Evolutionary conservation across 2,113 vertebrate species (phyloP).

Genomic region (Microcebus tavaratra): DNA sequence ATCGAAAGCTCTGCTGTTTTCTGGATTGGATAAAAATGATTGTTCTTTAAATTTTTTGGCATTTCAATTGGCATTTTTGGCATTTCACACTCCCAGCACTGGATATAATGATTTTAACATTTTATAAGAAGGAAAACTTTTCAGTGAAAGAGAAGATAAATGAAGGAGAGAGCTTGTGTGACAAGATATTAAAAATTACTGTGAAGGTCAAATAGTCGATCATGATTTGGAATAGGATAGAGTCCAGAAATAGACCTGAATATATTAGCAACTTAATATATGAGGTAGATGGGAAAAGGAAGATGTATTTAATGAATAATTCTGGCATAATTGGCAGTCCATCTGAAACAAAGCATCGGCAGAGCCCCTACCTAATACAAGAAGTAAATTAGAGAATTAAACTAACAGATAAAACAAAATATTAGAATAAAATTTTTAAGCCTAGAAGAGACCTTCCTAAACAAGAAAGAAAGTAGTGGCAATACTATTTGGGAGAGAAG

Average conservation of each 20-base stretch:
- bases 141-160: not conserved
- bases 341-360: not conserved
- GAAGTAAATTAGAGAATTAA: not conserved
- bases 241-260: not conserved
- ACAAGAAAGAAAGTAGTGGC: not conserved
- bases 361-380: not conserved
- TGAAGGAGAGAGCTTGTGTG: not conserved
- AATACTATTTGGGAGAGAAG: not conserved
- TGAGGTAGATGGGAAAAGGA: not conserved
- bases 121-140: constrained; percentile 19
- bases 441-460: not conserved
- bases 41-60: not conserved
- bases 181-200: constrained; percentile 2
- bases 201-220: not conserved
- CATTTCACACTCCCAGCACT: not conserved
- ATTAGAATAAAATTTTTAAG: constrained; percentile 1
- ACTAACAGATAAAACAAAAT: constrained; percentile 36
- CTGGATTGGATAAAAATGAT: not conserved
- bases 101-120: constrained; percentile 1
- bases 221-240: not conserved
- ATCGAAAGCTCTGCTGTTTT: not conserved
- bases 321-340: not conserved
- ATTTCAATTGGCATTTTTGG: not conserved
- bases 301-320: not conserved
- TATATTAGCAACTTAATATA: not conserved